These are phyloP conservation scores for Petrocephalus schoutedeni DNA, from an alignment of 2,797 vertebrate species.

Conservation along the genomic window DNA sequence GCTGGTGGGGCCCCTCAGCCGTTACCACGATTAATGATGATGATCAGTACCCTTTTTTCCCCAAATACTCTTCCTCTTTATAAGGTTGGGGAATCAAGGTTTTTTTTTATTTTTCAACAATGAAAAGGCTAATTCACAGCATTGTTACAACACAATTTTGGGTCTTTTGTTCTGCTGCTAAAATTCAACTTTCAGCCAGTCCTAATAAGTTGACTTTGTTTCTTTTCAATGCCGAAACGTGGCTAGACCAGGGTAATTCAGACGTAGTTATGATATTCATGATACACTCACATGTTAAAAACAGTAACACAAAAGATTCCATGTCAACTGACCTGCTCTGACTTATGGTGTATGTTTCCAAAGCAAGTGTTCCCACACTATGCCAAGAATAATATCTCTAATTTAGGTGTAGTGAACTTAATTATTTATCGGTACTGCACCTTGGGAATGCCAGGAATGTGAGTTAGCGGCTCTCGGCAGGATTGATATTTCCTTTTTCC, in stretches of 20 bases:
- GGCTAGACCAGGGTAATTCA: not conserved
- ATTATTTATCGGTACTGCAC: not conserved
- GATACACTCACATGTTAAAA: not conserved
- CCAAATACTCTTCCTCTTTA: not conserved
- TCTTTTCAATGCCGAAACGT: not conserved
- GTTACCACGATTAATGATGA: not conserved
- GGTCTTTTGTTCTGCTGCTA: not conserved
- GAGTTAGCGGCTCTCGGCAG: not conserved
- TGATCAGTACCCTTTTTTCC: not conserved
- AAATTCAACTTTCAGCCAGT: not conserved
- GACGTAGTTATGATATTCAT: not conserved
- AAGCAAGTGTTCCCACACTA: not conserved
- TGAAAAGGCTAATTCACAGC: not conserved
- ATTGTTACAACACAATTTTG: not conserved
- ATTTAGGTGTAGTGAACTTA: not conserved
- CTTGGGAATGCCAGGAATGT: not conserved
- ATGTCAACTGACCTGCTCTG: not conserved
- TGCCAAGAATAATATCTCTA: not conserved
- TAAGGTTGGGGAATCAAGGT: not conserved
- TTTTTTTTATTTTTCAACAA: not conserved
- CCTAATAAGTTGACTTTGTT: not conserved
- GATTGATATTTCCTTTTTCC: conserved; percentile 9
- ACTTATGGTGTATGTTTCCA: not conserved
- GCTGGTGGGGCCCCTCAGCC: not conserved
- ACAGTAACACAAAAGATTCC: not conserved